Conservation (phyloP, 2,888 invertebrate species). For the Polymixis lichenea region DNA sequence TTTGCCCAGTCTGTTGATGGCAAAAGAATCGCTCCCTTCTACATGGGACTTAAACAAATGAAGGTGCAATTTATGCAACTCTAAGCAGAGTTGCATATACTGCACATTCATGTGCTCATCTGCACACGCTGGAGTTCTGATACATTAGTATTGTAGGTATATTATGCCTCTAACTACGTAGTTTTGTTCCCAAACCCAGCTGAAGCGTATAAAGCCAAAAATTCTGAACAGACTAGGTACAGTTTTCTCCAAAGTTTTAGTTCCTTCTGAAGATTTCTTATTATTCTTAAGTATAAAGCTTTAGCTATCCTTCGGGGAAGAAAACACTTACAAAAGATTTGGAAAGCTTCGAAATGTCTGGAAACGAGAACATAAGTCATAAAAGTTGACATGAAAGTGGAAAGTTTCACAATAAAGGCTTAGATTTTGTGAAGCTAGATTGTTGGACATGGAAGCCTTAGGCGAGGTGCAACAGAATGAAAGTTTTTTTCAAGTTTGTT, state of each 20-base stretch:
- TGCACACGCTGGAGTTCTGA: background rate
- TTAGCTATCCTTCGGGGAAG: slow-evolving; percentile 1
- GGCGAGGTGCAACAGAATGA: background rate
- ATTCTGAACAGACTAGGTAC: background rate
- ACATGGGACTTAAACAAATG: background rate
- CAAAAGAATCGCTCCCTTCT: background rate
- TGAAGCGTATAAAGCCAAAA: background rate
- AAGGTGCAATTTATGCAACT: background rate
- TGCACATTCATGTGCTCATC: too few species aligned
- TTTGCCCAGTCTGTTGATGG: background rate
- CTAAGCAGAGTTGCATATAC: too few species aligned
- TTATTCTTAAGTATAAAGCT: slow-evolving; percentile 23
- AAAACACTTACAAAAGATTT: slow-evolving; percentile 30
- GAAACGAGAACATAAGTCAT: slow-evolving; percentile 23
- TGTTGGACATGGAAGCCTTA: background rate
- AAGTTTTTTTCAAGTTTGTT: background rate
- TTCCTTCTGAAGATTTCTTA: slow-evolving; percentile 22
- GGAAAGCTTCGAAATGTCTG: slow-evolving; percentile 11
- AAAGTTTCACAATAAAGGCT: slow-evolving; percentile 14
- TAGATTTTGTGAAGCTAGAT: background rate
- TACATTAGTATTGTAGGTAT: background rate
- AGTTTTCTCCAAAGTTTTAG: slow-evolving; percentile 16
- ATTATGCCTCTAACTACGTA: background rate
- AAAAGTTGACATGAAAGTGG: slow-evolving; percentile 16
- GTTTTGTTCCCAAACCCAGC: background rate